phyloP scores from a whole-genome alignment of 2,797 vertebrate genomes.

The Phrynocephalus guinanensis region DNA sequence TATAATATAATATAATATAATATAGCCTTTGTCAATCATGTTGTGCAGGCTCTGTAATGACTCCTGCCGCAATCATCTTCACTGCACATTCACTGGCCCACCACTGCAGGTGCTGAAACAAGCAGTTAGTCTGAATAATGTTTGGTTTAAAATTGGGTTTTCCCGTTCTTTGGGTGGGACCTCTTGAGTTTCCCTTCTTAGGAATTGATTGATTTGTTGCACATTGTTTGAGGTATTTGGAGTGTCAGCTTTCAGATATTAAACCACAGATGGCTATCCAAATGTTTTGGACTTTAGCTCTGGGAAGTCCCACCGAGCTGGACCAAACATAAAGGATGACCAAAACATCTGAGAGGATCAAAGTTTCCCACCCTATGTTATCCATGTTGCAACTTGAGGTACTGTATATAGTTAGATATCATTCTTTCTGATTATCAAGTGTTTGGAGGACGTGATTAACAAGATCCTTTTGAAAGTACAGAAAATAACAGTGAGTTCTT shows the following conservation, averaged over 20 bases:
- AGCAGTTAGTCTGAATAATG: background rate
- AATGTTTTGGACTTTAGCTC: too few relatives aligned
- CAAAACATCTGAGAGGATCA: background rate
- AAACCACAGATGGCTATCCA: background rate
- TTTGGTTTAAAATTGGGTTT: background rate
- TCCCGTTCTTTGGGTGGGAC: too few relatives aligned
- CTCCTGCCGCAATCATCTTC: background rate
- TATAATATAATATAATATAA: too few relatives aligned
- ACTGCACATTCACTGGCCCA: background rate
- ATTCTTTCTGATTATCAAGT: slow-evolving; percentile 29
- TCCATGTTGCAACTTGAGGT: slow-evolving; percentile 39
- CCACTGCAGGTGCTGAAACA: background rate
- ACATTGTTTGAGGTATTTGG: too few relatives aligned
- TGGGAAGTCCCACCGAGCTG: too few relatives aligned
- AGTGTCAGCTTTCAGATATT: background rate
- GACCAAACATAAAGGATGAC: too few relatives aligned
- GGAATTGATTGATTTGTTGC: too few relatives aligned
- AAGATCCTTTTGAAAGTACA: slow-evolving; percentile 49
- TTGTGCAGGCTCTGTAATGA: background rate
- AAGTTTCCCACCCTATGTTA: background rate
- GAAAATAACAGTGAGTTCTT: slow-evolving; percentile 21
- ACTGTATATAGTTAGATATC: slow-evolving; percentile 4
- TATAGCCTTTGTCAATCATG: too few relatives aligned
- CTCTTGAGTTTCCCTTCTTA: too few relatives aligned
- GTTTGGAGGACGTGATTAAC: slow-evolving; percentile 44